phyloP scores from a whole-genome alignment of 2,888 invertebrate species.

The Melitaea athalia region DNA sequence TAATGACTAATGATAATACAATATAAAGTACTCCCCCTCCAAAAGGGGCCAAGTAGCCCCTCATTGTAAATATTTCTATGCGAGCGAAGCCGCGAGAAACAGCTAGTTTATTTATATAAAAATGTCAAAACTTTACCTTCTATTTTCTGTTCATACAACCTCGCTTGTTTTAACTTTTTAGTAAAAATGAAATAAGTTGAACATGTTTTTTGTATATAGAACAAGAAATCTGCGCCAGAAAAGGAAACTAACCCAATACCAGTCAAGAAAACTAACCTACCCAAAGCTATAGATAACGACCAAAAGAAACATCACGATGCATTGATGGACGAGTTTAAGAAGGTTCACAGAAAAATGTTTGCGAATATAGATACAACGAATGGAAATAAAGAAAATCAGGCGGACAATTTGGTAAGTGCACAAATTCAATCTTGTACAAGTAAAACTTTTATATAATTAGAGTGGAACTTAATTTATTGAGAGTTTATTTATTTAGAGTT shows the following conservation, averaged over 20 bases:
- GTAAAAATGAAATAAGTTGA: background rate
- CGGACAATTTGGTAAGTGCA: slow-evolving; percentile 54
- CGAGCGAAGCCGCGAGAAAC: too few species aligned
- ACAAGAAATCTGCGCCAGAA: slow-evolving; percentile 62
- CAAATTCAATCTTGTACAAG: background rate
- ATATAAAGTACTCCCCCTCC: too few species aligned
- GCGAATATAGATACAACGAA: slow-evolving; percentile 61
- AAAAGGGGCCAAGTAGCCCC: too few species aligned
- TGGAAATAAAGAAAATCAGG: slow-evolving; percentile 40
- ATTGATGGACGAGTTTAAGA: slow-evolving; percentile 94
- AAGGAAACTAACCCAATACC: slow-evolving; percentile 49
- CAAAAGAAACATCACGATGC: slow-evolving; percentile 87
- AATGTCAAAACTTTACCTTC: too few species aligned
- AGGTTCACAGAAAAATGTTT: slow-evolving; percentile 94
- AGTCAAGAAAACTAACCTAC: slow-evolving; percentile 59
- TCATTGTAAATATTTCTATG: too few species aligned
- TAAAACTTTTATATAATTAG: background rate
- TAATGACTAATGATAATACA: too few species aligned
- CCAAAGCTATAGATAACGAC: slow-evolving; percentile 81
- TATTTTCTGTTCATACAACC: background rate
- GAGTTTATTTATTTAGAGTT: too few species aligned
- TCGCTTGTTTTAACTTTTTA: background rate
- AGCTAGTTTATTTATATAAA: background rate
- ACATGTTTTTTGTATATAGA: slow-evolving; percentile 48
- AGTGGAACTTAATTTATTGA: too few species aligned